phyloP scores from a whole-genome alignment of 2,797 vertebrate species.

The Anguilla megastoma region DNA sequence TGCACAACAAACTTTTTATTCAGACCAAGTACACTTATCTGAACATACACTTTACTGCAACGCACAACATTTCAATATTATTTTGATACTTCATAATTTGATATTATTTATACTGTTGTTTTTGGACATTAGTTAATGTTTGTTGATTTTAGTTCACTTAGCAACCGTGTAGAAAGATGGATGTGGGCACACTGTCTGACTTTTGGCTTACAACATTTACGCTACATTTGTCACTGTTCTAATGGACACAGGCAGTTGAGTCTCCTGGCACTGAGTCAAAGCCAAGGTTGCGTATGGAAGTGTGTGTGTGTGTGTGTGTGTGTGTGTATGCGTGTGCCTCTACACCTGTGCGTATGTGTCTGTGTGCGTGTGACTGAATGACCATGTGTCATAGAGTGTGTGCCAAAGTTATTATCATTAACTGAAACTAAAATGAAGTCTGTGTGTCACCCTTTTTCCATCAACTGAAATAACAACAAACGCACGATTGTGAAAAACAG shows the following conservation, averaged over 20 bases:
- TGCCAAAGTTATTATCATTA: too few species aligned
- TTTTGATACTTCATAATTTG: background rate
- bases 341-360: background rate
- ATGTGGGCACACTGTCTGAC: background rate
- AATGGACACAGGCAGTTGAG: conserved; percentile 26
- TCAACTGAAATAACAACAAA: too few species aligned
- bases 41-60: too few species aligned
- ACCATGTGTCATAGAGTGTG: background rate
- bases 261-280: background rate
- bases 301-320: background rate
- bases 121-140: background rate
- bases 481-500: too few species aligned
- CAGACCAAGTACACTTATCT: too few species aligned
- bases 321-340: background rate
- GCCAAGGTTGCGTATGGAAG: background rate
- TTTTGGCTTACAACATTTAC: background rate
- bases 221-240: background rate
- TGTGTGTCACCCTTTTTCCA: too few species aligned
- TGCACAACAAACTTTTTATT: too few species aligned
- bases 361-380: background rate
- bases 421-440: too few species aligned
- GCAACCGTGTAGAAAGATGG: background rate
- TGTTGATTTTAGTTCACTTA: background rate
- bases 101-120: background rate
- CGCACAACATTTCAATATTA: background rate